These are phyloP conservation scores for Podarcis lilfordi DNA, from an alignment of 2,797 vertebrate species.

Conservation along the genomic window DNA sequence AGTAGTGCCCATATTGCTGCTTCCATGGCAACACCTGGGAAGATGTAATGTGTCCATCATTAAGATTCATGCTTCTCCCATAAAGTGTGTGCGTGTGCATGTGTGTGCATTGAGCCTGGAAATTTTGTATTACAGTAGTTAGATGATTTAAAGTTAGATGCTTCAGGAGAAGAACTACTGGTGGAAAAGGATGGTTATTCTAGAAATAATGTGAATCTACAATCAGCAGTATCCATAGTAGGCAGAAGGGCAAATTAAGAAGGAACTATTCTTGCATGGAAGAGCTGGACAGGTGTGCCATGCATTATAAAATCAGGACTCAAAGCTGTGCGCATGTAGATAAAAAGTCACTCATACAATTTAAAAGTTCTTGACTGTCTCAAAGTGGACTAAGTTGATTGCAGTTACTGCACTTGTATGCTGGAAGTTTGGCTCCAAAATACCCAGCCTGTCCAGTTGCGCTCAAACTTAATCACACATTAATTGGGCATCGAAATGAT, in stretches of 20 bases:
- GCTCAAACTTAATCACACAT: constrained; percentile 19
- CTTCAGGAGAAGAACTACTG: not conserved
- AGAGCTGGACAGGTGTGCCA: not conserved
- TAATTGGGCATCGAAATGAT: constrained; percentile 31
- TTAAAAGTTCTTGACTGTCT: not conserved
- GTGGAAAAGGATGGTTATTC: not conserved
- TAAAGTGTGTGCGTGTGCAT: not conserved
- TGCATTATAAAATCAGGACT: not conserved
- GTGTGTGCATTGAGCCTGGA: not conserved
- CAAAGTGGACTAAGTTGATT: not conserved
- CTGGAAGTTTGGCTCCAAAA: not conserved
- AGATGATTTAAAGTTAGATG: not conserved
- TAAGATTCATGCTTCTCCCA: not conserved
- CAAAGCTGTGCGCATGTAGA: not conserved
- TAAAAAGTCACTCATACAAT: not conserved
- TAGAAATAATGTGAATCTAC: not conserved
- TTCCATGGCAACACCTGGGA: constrained; percentile 2
- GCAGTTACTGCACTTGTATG: not conserved
- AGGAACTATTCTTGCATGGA: not conserved
- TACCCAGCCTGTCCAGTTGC: constrained; percentile 1
- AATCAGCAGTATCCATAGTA: not conserved
- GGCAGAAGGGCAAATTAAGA: not conserved
- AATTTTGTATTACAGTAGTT: not conserved
- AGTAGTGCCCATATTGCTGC: not conserved
- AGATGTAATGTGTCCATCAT: not conserved